A percentile compares a stretch with the other conserved stretches of the same genome.
These are phyloP conservation scores for Euwallacea fornicatus DNA, from an alignment of 1,140 invertebrate genomes.

Conservation along the genomic window DNA sequence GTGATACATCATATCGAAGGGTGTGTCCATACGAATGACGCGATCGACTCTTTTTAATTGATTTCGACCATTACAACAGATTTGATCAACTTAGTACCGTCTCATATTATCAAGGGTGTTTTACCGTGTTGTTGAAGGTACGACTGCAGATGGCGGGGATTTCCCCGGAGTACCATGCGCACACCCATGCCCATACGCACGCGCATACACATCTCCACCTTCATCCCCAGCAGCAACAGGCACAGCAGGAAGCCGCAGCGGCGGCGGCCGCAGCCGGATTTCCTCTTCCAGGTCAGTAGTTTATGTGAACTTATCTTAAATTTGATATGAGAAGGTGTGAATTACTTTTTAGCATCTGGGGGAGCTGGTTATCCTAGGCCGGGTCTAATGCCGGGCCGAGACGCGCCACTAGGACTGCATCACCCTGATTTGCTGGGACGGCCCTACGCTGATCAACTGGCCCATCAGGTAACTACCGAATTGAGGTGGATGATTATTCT, in stretches of 20 bases:
- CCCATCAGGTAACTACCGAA: constrained; percentile 65
- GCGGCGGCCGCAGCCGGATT: constrained; percentile 63
- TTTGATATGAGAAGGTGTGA: constrained; percentile 5
- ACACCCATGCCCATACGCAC: constrained; percentile 85
- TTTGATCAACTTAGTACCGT: background rate
- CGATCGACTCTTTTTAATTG: background rate
- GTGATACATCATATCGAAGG: no score
- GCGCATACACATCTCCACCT: constrained; percentile 89
- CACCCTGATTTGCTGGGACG: constrained; percentile 76
- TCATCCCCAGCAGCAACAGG: constrained; percentile 80
- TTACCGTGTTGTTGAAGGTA: constrained; percentile 54
- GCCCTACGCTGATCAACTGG: constrained; percentile 81
- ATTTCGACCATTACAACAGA: background rate
- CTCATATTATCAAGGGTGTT: constrained; percentile 39
- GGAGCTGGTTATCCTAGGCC: constrained; percentile 65
- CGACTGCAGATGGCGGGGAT: constrained; percentile 85
- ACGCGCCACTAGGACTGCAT: constrained; percentile 63
- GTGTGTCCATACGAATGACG: constrained; percentile 36
- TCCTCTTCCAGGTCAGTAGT: constrained; percentile 62
- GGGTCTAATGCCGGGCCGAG: constrained; percentile 61
- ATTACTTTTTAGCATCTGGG: constrained; percentile 54
- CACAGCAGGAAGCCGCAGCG: constrained; percentile 66
- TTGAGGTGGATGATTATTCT: background rate
- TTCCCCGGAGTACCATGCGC: constrained; percentile 77
- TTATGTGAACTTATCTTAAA: background rate